phyloP scores from a whole-genome alignment of 2,888 invertebrate species.

The Xestia sexstrigata region DNA sequence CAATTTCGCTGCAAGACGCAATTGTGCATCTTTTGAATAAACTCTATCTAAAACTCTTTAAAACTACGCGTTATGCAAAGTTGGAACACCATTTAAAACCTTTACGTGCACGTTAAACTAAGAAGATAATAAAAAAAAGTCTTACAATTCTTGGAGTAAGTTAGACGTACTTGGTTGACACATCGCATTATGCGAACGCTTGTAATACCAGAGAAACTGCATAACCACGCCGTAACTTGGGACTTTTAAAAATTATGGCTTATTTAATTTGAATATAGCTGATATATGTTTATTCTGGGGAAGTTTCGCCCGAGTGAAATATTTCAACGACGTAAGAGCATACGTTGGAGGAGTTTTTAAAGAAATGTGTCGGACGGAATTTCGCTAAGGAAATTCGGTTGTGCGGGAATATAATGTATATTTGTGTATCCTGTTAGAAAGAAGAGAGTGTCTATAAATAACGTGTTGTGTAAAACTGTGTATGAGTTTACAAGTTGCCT shows the following conservation, averaged over 20 bases:
- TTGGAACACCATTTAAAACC: slow-evolving; percentile 47
- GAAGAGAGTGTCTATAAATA: slow-evolving; percentile 39
- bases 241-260: slow-evolving; percentile 74
- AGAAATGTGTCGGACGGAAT: slow-evolving; percentile 49
- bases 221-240: slow-evolving; percentile 62
- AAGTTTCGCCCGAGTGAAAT: slow-evolving; percentile 62
- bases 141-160: slow-evolving; percentile 45
- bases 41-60: slow-evolving; percentile 40
- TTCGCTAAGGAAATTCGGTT: slow-evolving; percentile 53
- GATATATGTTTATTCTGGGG: slow-evolving; percentile 65
- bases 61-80: slow-evolving; percentile 51
- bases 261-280: slow-evolving; percentile 77
- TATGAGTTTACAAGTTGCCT: not conserved
- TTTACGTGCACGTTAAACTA: slow-evolving; percentile 46
- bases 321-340: slow-evolving; percentile 58
- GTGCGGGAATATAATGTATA: slow-evolving; percentile 33
- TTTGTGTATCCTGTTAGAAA: slow-evolving; percentile 33
- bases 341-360: slow-evolving; percentile 57
- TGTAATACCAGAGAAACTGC: slow-evolving; percentile 69
- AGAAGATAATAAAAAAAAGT: slow-evolving; percentile 50
- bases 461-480: slow-evolving; percentile 7
- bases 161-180: slow-evolving; percentile 43
- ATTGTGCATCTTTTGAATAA: slow-evolving; percentile 45
- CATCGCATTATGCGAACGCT: slow-evolving; percentile 66
- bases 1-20: slow-evolving; percentile 27